Conservation (phyloP, 2,888 invertebrate species). For the Drosophila subquinaria region DNA sequence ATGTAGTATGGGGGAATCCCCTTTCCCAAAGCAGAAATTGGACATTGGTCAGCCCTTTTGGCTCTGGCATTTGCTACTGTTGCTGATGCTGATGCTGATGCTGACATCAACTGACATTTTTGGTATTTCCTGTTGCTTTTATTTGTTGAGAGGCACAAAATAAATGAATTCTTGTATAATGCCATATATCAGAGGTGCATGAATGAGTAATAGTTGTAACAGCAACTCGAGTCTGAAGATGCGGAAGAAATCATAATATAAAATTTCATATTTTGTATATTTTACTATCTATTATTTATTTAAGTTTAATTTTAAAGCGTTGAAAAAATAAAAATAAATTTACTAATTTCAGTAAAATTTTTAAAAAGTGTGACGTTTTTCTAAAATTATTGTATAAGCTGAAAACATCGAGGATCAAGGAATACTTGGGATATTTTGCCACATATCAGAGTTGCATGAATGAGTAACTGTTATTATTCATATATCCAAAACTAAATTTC, state of each 20-base stretch:
- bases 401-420: too few relatives aligned
- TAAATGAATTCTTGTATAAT: slow-evolving; percentile 22
- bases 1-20: background rate
- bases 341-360: too few relatives aligned
- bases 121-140: slow-evolving; percentile 65
- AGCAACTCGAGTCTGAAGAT: background rate
- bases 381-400: too few relatives aligned
- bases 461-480: too few relatives aligned
- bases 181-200: slow-evolving; percentile 5
- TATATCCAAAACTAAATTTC: too few relatives aligned
- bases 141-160: background rate
- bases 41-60: slow-evolving; percentile 44
- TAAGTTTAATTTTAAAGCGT: too few relatives aligned
- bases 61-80: slow-evolving; percentile 53
- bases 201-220: slow-evolving; percentile 33
- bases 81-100: slow-evolving; percentile 66
- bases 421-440: too few relatives aligned
- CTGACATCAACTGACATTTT: slow-evolving; percentile 67
- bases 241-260: background rate
- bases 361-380: too few relatives aligned
- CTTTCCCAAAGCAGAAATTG: slow-evolving; percentile 6
- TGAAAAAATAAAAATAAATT: too few relatives aligned
- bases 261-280: background rate
- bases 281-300: background rate
- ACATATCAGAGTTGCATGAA: too few relatives aligned